phyloP scores from a whole-genome alignment of 2,113 vertebrate genomes.

The Apus apus region DNA sequence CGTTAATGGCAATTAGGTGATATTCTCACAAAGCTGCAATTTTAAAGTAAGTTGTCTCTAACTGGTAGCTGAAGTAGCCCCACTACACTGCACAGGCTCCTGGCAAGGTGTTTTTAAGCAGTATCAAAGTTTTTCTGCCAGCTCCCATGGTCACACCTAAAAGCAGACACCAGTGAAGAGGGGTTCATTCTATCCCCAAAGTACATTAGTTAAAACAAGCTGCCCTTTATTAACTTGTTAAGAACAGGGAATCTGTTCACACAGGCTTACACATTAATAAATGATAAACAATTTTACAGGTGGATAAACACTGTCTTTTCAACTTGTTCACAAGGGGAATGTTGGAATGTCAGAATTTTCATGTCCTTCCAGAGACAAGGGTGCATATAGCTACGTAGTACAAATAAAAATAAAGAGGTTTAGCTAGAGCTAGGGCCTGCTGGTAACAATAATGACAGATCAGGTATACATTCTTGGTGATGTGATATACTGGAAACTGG shows the following conservation, averaged over 20 bases:
- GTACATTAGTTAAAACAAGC: constrained; percentile 30
- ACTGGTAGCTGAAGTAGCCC: not conserved
- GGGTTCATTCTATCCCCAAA: not conserved
- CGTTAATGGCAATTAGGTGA: not conserved
- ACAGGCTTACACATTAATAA: not conserved
- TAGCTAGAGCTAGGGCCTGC: not conserved
- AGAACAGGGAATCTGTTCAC: not conserved
- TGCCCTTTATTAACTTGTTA: constrained; percentile 42
- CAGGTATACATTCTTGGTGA: not conserved
- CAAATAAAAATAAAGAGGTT: not conserved
- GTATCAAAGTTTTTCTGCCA: constrained; percentile 12
- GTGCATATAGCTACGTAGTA: not conserved
- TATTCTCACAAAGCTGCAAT: not conserved
- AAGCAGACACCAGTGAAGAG: not conserved
- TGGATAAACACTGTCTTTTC: constrained; percentile 27
- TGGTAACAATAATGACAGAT: not conserved
- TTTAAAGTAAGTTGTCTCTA: not conserved
- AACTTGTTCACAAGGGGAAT: not conserved
- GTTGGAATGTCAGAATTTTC: not conserved
- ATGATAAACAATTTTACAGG: constrained; percentile 39
- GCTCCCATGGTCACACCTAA: not conserved
- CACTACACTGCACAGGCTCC: not conserved
- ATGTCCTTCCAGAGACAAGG: not conserved
- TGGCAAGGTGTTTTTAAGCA: not conserved
- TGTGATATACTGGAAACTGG: not conserved